phyloP scores from a whole-genome alignment of 1,140 invertebrate species.

The Aphelinus certus region DNA sequence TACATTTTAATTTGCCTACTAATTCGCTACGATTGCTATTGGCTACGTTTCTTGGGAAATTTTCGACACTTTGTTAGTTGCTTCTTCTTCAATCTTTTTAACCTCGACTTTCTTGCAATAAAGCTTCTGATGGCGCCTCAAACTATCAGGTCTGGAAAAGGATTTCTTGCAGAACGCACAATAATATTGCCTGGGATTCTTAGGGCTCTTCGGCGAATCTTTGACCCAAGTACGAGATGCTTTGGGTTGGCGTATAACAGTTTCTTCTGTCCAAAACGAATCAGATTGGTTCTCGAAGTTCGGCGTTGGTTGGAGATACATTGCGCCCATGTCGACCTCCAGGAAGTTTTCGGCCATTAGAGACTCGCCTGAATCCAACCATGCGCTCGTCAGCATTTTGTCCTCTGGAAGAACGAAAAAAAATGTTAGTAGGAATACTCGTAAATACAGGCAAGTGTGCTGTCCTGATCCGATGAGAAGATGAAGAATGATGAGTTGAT shows the following conservation, averaged over 20 bases:
- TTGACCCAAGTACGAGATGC: not conserved
- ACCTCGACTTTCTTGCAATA: conserved; percentile 8
- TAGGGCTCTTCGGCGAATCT: not conserved
- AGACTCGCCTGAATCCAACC: not conserved
- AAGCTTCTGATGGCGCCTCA: conserved; percentile 5
- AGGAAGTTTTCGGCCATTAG: conserved; percentile 14
- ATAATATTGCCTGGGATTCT: not conserved
- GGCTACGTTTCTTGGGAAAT: too few species aligned
- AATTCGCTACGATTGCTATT: too few species aligned
- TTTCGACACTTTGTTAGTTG: too few species aligned
- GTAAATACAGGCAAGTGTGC: too few species aligned
- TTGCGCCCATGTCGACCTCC: conserved; percentile 4
- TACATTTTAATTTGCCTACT: too few species aligned
- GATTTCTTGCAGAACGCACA: conserved; percentile 12
- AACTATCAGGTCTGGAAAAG: conserved; percentile 18
- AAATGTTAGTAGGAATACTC: too few species aligned
- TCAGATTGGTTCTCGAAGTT: not conserved
- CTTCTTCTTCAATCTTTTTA: too few species aligned
- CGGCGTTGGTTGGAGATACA: conserved; percentile 11
- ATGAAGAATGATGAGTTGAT: too few species aligned
- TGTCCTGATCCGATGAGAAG: too few species aligned
- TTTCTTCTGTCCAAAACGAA: not conserved
- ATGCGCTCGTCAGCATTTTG: conserved; percentile 22
- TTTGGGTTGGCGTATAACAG: not conserved
- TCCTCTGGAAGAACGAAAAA: conserved; percentile 9